phyloP scores from a whole-genome alignment of 2,888 invertebrate genomes.

The Lymantria dispar region DNA sequence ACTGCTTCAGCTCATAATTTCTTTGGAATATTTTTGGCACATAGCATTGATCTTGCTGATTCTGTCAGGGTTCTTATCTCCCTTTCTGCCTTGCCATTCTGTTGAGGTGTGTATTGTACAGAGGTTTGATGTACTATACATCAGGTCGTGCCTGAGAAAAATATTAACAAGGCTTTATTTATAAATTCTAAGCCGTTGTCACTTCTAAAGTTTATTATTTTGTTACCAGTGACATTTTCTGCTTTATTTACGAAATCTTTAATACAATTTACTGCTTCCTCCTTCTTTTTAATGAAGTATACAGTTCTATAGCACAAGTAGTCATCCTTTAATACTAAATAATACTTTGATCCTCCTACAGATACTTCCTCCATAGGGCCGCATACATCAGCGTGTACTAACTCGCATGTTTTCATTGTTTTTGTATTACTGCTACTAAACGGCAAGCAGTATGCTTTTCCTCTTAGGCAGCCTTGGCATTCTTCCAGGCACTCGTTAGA shows the following conservation, averaged over 20 bases:
- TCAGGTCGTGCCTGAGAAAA: neutral
- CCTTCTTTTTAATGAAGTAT: too few species aligned
- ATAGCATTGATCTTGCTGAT: slow-evolving; percentile 7
- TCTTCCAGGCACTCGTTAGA: too few species aligned
- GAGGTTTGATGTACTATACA: slow-evolving; percentile 1
- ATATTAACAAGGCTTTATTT: neutral
- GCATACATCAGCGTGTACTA: too few species aligned
- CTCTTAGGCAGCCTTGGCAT: too few species aligned
- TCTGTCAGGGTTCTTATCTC: slow-evolving; percentile 10
- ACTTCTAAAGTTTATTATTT: neutral
- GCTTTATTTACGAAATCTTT: neutral
- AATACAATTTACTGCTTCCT: too few species aligned
- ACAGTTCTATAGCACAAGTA: too few species aligned
- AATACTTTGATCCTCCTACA: too few species aligned
- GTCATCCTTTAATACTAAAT: too few species aligned
- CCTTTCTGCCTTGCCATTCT: slow-evolving; percentile 4
- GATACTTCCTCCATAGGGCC: too few species aligned
- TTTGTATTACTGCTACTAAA: too few species aligned
- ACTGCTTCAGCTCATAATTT: neutral
- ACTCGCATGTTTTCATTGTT: too few species aligned
- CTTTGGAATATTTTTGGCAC: neutral
- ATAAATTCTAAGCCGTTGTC: slow-evolving; percentile 6
- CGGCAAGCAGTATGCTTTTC: too few species aligned
- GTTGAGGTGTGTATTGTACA: slow-evolving; percentile 1
- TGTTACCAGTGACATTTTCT: slow-evolving; percentile 5